Evolutionary conservation across 2,113 vertebrate species (phyloP).

Genomic region (Ctenomys sociabilis): DNA sequence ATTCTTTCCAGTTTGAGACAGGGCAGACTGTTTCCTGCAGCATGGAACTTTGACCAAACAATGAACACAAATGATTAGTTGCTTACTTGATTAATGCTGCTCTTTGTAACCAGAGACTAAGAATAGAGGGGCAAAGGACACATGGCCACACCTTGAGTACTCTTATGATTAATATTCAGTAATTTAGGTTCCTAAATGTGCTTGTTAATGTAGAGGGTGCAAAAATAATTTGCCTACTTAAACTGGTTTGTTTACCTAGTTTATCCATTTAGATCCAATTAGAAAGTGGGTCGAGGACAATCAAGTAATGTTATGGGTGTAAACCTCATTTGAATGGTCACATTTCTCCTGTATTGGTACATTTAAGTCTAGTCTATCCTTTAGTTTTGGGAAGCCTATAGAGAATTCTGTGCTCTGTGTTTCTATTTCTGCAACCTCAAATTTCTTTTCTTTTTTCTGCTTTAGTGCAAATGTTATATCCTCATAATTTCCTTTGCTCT

Average conservation of each 20-base stretch:
- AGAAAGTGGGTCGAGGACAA: slow-evolving; percentile 21
- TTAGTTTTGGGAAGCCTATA: not conserved
- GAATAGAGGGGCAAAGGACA: not conserved
- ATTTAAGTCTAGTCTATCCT: not conserved
- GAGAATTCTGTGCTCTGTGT: not conserved
- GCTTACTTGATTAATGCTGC: not conserved
- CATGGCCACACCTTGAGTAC: not conserved
- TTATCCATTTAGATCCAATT: slow-evolving; percentile 41
- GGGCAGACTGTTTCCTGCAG: not conserved
- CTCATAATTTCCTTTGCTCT: slow-evolving; percentile 15
- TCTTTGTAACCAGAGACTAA: slow-evolving; percentile 12
- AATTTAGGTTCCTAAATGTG: slow-evolving; percentile 49
- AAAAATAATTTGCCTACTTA: slow-evolving; percentile 56
- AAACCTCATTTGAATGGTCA: not conserved
- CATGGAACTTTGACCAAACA: not conserved
- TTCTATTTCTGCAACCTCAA: slow-evolving; percentile 35
- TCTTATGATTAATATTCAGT: slow-evolving; percentile 27
- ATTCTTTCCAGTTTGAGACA: not conserved
- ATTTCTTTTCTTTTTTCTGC: not conserved
- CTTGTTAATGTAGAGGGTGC: slow-evolving; percentile 41
- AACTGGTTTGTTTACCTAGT: slow-evolving; percentile 6
- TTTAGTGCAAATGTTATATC: slow-evolving; percentile 24
- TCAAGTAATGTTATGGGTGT: not conserved
- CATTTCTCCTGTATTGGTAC: not conserved
- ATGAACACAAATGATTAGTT: not conserved